A percentile compares a stretch with the other conserved stretches of the same genome.
These are phyloP conservation scores for Yponomeuta malinellus DNA, from an alignment of 2,888 invertebrate genomes.

Conservation along the genomic window DNA sequence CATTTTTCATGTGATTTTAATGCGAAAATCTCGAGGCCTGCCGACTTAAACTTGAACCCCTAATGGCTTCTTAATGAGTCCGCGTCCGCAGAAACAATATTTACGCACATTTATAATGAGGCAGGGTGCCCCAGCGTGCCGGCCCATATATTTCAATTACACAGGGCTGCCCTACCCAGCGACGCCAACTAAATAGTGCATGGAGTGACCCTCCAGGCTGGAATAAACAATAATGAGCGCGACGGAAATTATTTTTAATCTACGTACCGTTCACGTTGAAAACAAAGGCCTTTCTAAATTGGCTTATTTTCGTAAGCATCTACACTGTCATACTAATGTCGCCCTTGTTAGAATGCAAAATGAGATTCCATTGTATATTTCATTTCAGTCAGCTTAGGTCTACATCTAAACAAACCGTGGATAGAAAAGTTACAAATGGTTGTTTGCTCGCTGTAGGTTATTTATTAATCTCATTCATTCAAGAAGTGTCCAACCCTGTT, in stretches of 20 bases:
- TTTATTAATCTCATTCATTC: no score
- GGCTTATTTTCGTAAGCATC: no score
- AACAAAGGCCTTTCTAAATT: background rate
- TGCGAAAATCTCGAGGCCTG: slow-evolving; percentile 23
- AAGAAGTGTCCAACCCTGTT: no score
- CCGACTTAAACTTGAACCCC: slow-evolving; percentile 32
- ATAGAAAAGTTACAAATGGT: no score
- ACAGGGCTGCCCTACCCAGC: background rate
- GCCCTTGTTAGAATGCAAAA: no score
- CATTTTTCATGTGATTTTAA: slow-evolving; percentile 7
- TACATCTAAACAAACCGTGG: no score
- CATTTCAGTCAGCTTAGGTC: no score
- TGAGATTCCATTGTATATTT: no score
- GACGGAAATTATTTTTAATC: background rate
- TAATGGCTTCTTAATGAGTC: slow-evolving; percentile 61
- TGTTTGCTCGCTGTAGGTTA: no score
- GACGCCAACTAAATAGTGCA: background rate
- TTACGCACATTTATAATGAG: slow-evolving; percentile 56
- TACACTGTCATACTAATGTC: no score
- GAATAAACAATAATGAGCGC: background rate
- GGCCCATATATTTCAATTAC: background rate
- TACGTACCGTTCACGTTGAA: background rate
- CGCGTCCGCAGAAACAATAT: slow-evolving; percentile 46
- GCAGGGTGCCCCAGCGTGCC: slow-evolving; percentile 17
- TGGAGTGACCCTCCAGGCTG: background rate